A percentile compares a stretch with the other conserved stretches of the same genome.
phyloP scores from a whole-genome alignment of 2,888 invertebrate genomes.

The Heliconius sara region DNA sequence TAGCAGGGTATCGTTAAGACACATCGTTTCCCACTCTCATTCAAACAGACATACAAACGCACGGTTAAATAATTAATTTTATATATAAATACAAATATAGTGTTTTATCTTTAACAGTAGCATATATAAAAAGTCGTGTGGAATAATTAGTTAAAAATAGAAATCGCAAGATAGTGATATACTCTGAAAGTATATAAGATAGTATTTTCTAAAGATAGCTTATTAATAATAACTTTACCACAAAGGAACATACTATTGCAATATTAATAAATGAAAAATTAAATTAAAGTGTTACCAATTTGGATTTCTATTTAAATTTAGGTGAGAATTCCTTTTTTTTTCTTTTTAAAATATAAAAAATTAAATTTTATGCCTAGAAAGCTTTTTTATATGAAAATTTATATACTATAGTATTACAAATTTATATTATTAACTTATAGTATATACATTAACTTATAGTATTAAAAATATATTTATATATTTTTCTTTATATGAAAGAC shows the following conservation, averaged over 20 bases:
- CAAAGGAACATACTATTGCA: constrained; percentile 11
- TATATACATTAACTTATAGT: neutral
- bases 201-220: constrained; percentile 34
- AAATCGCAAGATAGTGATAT: constrained; percentile 33
- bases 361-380: no score
- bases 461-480: neutral
- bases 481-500: constrained; percentile 7
- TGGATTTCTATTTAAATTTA: neutral
- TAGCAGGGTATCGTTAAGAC: no score
- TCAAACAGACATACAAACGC: neutral
- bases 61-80: neutral
- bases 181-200: constrained; percentile 41
- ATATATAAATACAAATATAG: neutral
- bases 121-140: constrained; percentile 5
- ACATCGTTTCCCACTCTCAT: neutral
- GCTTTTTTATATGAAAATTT: no score
- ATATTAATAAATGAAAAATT: neutral
- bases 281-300: neutral
- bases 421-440: no score
- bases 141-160: constrained; percentile 24
- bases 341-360: no score
- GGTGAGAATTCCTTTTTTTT: neutral
- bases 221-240: constrained; percentile 39
- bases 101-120: constrained; percentile 10
- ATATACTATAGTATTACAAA: no score